Evolutionary conservation across 2,888 invertebrate genomes (phyloP).

Genomic region (Polydrusus tereticollis): DNA sequence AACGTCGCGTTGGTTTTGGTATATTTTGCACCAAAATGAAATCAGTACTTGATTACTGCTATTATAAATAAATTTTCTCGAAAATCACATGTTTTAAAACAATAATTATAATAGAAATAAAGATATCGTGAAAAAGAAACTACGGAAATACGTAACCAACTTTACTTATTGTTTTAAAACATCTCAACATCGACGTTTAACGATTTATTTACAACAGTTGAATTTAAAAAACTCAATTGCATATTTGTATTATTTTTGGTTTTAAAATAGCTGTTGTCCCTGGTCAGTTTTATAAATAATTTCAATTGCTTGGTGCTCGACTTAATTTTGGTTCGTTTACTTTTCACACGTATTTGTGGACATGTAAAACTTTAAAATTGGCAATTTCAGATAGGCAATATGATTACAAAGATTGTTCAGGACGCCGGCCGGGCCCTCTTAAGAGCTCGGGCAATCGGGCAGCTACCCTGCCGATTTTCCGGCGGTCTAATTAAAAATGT

Average conservation of each 20-base stretch:
- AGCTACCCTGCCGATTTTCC: too few species aligned
- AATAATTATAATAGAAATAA: not conserved
- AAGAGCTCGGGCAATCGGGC: too few species aligned
- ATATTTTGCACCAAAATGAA: too few species aligned
- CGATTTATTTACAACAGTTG: not conserved
- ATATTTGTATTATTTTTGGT: conserved; percentile 6
- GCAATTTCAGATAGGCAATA: too few species aligned
- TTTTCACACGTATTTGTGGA: too few species aligned
- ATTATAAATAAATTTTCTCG: not conserved
- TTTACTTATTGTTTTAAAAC: conserved; percentile 9
- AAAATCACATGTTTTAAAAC: conserved; percentile 9
- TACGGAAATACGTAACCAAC: not conserved
- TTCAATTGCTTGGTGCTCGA: not conserved
- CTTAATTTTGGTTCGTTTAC: not conserved
- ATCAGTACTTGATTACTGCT: not conserved
- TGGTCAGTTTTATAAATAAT: conserved; percentile 19
- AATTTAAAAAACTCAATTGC: not conserved
- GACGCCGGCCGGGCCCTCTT: too few species aligned
- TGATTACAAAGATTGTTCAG: too few species aligned
- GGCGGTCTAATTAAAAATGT: too few species aligned
- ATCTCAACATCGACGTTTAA: not conserved
- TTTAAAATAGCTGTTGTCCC: not conserved
- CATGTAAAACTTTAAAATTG: too few species aligned
- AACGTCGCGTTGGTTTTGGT: too few species aligned
- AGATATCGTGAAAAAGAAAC: not conserved